Percentiles rank a stretch among this genome's conserved stretches.
Evolutionary conservation across 2,888 invertebrate genomes (phyloP).

Genomic region (Mesochorus sp.): DNA sequence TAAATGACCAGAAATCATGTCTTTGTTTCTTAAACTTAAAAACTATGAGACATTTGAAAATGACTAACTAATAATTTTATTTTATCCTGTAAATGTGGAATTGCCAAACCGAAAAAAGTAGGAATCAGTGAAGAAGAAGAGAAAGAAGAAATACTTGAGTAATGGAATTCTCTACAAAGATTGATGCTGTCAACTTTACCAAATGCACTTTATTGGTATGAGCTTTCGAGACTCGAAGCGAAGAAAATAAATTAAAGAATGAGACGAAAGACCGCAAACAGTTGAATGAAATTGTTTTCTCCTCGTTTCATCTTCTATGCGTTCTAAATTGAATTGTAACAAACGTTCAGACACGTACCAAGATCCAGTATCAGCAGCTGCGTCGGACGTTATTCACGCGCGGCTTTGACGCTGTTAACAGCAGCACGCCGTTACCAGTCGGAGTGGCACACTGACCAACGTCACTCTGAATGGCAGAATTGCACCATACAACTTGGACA

Average conservation of each 20-base stretch:
- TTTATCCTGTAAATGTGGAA: no score
- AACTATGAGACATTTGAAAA: no score
- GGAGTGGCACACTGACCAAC: neutral
- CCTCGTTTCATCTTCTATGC: slow-evolving; percentile 66
- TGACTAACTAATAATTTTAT: no score
- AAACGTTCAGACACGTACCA: slow-evolving; percentile 41
- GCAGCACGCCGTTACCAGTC: slow-evolving; percentile 1
- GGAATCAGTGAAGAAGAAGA: neutral
- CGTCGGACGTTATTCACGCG: slow-evolving; percentile 8
- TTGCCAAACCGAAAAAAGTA: no score
- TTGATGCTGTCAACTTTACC: no score
- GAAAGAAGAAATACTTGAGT: no score
- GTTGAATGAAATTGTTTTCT: slow-evolving; percentile 74
- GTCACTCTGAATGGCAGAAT: neutral
- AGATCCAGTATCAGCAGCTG: slow-evolving; percentile 37
- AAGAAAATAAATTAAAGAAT: slow-evolving; percentile 18
- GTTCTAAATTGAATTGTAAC: slow-evolving; percentile 61
- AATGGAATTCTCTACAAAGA: no score
- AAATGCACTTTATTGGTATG: slow-evolving; percentile 78
- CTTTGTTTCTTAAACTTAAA: no score
- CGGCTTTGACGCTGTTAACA: slow-evolving; percentile 3
- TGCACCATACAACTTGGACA: neutral
- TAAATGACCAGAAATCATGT: no score
- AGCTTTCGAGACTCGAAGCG: slow-evolving; percentile 66
- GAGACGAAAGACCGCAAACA: slow-evolving; percentile 72